Conservation (phyloP, 2,888 invertebrate genomes). For the Galerucella calmariensis region DNA sequence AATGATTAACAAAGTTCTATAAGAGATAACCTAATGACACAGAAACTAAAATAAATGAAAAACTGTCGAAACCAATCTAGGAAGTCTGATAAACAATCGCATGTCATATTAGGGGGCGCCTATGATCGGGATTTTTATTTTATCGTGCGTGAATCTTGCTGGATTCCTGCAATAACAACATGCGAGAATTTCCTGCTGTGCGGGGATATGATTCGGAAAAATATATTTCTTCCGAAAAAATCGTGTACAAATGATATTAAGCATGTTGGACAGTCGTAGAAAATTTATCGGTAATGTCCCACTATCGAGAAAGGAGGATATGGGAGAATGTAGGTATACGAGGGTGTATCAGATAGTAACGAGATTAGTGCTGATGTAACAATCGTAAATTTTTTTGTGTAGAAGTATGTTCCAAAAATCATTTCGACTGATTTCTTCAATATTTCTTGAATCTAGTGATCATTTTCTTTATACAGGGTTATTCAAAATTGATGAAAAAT, state of each 20-base stretch:
- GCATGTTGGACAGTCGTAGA: constrained; percentile 11
- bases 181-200: constrained; percentile 17
- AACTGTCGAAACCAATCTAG: constrained; percentile 59
- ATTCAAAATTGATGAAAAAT: too few relatives aligned
- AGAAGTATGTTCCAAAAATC: too few relatives aligned
- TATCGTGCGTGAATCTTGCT: constrained; percentile 60
- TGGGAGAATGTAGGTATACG: too few relatives aligned
- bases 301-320: neutral
- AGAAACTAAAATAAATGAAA: constrained; percentile 50
- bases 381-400: too few relatives aligned
- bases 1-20: constrained; percentile 40
- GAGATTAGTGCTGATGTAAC: too few relatives aligned
- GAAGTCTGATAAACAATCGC: constrained; percentile 59
- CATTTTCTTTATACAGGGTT: too few relatives aligned
- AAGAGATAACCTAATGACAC: constrained; percentile 41
- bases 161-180: constrained; percentile 17
- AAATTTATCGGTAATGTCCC: neutral
- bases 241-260: constrained; percentile 14
- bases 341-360: too few relatives aligned
- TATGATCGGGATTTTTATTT: constrained; percentile 55
- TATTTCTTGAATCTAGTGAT: too few relatives aligned
- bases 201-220: constrained; percentile 30
- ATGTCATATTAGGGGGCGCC: constrained; percentile 59
- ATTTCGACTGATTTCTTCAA: too few relatives aligned
- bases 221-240: constrained; percentile 26